Evolutionary conservation across 2,797 vertebrate species (phyloP).

Genomic region (Karalla daura): DNA sequence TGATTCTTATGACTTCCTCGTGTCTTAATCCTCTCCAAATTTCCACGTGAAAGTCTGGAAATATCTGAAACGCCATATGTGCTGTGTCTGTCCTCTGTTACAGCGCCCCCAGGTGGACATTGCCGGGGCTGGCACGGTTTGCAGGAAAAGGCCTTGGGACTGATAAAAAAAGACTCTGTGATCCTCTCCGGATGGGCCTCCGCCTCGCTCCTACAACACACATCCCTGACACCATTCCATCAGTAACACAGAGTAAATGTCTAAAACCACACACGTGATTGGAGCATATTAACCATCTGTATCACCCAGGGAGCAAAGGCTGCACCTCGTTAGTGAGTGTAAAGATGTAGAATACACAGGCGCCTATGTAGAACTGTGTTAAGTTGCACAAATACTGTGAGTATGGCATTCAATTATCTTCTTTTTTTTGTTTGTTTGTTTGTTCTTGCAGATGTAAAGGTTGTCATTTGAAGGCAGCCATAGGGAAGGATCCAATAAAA

Average conservation of each 20-base stretch:
- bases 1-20: background rate
- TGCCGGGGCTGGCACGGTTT: slow-evolving; percentile 23
- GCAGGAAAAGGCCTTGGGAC: slow-evolving; percentile 54
- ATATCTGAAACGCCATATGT: background rate
- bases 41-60: background rate
- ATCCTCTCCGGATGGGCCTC: slow-evolving; percentile 38
- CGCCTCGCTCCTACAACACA: slow-evolving; percentile 33
- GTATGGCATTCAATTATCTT: slow-evolving; percentile 47
- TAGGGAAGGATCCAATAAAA: slow-evolving; percentile 67
- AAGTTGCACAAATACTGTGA: slow-evolving; percentile 51
- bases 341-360: slow-evolving; percentile 64
- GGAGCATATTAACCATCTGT: slow-evolving; percentile 53
- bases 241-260: slow-evolving; percentile 58
- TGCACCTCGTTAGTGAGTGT: slow-evolving; percentile 67
- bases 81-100: slow-evolving; percentile 59
- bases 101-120: slow-evolving; percentile 71
- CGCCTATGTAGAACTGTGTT: slow-evolving; percentile 60
- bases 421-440: slow-evolving; percentile 50
- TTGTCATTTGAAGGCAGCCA: slow-evolving; percentile 43
- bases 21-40: background rate
- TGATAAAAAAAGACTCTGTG: slow-evolving; percentile 5
- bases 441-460: slow-evolving; percentile 44
- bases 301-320: slow-evolving; percentile 53
- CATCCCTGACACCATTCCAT: slow-evolving; percentile 58
- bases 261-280: slow-evolving; percentile 51